Percentiles rank a stretch among this genome's conserved stretches.
phyloP scores from a whole-genome alignment of 2,888 invertebrate species.

The Melieria picta region DNA sequence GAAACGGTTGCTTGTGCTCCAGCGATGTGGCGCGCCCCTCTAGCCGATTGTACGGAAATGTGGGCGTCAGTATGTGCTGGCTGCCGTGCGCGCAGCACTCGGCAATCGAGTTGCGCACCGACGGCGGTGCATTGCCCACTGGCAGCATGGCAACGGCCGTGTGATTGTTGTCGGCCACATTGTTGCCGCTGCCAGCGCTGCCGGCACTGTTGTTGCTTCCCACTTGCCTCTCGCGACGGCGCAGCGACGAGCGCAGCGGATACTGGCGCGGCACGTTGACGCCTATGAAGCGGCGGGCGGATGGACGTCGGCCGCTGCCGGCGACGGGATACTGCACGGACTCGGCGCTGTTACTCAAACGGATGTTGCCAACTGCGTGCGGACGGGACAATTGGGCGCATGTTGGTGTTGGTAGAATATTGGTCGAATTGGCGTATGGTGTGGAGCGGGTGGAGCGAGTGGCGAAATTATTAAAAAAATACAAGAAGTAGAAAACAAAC shows the following conservation, averaged over 20 bases:
- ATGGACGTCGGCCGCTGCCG: slow-evolving; percentile 70
- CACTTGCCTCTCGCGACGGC: slow-evolving; percentile 70
- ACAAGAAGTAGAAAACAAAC: background rate
- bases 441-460: slow-evolving; percentile 10
- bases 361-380: slow-evolving; percentile 69
- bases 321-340: slow-evolving; percentile 71
- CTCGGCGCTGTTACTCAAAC: slow-evolving; percentile 73
- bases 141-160: slow-evolving; percentile 21
- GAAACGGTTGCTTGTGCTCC: slow-evolving; percentile 32
- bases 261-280: slow-evolving; percentile 66
- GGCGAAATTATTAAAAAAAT: too few species aligned
- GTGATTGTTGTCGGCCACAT: slow-evolving; percentile 33
- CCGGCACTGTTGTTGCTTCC: slow-evolving; percentile 52
- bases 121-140: slow-evolving; percentile 43
- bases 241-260: slow-evolving; percentile 69
- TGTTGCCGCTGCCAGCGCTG: slow-evolving; percentile 43
- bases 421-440: slow-evolving; percentile 17
- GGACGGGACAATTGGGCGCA: background rate
- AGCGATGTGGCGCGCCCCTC: slow-evolving; percentile 42
- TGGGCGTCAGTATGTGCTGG: slow-evolving; percentile 33
- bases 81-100: slow-evolving; percentile 49
- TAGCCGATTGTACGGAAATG: slow-evolving; percentile 38
- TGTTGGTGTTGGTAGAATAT: background rate
- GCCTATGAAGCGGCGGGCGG: slow-evolving; percentile 68
- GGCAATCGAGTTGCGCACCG: slow-evolving; percentile 59